Evolutionary conservation across 1,140 invertebrate genomes (phyloP), one percentile per base, ranked within the genome.

Genomic region (Drosophila chauvacae): DNA sequence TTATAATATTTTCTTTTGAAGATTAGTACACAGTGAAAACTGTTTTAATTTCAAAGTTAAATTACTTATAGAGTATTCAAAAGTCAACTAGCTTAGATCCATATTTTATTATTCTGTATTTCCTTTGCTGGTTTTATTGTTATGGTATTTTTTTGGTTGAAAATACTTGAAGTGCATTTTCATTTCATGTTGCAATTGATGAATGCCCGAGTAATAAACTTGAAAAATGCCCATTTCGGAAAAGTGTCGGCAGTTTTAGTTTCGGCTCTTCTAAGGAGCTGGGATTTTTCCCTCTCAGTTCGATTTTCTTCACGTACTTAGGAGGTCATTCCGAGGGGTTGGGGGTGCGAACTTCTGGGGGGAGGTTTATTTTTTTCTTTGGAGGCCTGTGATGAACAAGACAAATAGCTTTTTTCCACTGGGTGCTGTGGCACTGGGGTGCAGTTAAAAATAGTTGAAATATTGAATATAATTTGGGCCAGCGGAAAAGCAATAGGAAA

Each of bases 161-260:
- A 65, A 69, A 76, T 81, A 72, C 73, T 83, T 80, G 71, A 80
- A 72, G 81, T 80, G 80, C 71, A 76, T 80, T 83, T 83, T 84
- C 64, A 76, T 76, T 83, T 64, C 45, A 55, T 68, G 63, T 64
- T 75, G 77, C 81, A 63, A 77, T 85, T 72, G 81, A 84, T 85
- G 75, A 84, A 84, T 84, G 77, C 58, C 59, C 50, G 65, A 65
- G 81, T 84, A 85, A 81, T 84, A 85, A 85, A 84, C 77, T 80
- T 81, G 72, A 84, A 81, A 85, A 83, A 85, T 84, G 72, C 77
- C 57, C 77, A 77, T 81, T 83, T 60, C 35, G 23, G 66, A 37
- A 42, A 48, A 71, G 68, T 56, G 66, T 59, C 66, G 66, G 64
- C 65, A 41, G 28, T 63, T 47, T 66, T n/a, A 42, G 20, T 51